These are phyloP conservation scores for Ictalurus furcatus DNA, from an alignment of 2,113 vertebrate species.

Conservation along the genomic window DNA sequence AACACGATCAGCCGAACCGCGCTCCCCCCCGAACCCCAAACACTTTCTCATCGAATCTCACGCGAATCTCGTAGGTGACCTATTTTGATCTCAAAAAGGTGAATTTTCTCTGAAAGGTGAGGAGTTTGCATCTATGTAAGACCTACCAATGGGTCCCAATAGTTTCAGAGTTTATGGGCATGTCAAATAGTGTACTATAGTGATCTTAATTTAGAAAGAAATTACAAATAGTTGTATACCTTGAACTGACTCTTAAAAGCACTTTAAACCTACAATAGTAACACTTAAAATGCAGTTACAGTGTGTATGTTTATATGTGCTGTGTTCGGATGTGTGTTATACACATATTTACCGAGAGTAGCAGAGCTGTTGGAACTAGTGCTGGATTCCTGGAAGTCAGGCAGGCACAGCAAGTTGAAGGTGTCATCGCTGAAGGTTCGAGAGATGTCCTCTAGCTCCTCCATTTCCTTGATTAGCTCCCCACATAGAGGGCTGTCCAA, in stretches of 20 bases:
- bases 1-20: too few species aligned
- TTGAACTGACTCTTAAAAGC: background rate
- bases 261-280: background rate
- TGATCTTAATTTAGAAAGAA: background rate
- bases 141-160: background rate
- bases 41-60: too few species aligned
- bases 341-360: conserved; percentile 74
- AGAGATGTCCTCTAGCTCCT: conserved; percentile 81
- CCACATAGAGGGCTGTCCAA: conserved; percentile 84
- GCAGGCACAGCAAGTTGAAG: conserved; percentile 77
- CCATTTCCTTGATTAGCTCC: conserved; percentile 84
- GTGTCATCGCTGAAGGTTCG: conserved; percentile 79
- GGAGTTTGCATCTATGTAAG: background rate
- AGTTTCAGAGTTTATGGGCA: background rate
- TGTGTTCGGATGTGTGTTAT: background rate
- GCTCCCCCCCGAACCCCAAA: too few species aligned
- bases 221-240: background rate
- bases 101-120: too few species aligned
- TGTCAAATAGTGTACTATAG: background rate
- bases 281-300: background rate
- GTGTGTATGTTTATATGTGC: background rate
- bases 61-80: too few species aligned
- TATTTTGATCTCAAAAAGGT: too few species aligned
- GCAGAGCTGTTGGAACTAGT: conserved; percentile 80
- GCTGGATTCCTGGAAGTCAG: conserved; percentile 80